Evolutionary conservation across 2,888 invertebrate species (phyloP).

Genomic region (Heteromurus nitidus): DNA sequence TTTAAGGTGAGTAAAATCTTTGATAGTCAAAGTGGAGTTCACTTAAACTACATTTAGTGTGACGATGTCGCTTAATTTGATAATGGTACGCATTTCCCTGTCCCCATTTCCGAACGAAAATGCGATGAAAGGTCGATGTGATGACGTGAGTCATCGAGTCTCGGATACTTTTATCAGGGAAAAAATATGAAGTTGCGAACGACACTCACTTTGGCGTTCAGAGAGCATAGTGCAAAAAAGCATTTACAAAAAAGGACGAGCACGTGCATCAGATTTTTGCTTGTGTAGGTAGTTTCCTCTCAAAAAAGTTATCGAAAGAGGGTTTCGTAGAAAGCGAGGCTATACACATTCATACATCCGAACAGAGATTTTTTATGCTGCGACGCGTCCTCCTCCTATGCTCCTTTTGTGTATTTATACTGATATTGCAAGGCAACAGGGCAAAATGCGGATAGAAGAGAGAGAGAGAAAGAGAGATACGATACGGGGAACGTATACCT

Average conservation of each 20-base stretch:
- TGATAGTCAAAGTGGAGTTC: too few species aligned
- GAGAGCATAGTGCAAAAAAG: too few species aligned
- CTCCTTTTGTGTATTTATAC: not conserved
- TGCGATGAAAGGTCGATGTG: conserved; percentile 49
- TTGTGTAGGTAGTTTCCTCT: not conserved
- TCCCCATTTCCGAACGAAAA: not conserved
- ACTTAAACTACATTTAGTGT: too few species aligned
- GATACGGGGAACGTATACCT: conserved; percentile 1
- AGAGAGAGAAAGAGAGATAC: not conserved
- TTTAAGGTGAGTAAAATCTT: too few species aligned
- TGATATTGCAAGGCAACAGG: not conserved
- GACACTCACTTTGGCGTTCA: not conserved
- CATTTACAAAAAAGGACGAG: too few species aligned
- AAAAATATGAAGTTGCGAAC: not conserved
- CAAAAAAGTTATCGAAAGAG: not conserved
- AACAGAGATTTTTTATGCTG: not conserved
- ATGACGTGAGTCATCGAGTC: conserved; percentile 37
- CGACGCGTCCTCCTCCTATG: not conserved
- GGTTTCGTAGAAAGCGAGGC: not conserved
- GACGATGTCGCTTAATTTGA: conserved; percentile 22
- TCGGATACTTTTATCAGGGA: not conserved
- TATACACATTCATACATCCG: not conserved
- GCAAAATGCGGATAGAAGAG: not conserved
- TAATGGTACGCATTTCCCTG: conserved; percentile 8
- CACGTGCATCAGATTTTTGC: not conserved